These are phyloP conservation scores for Herpetotheres cachinnans DNA, from an alignment of 2,113 vertebrate genomes.

Conservation along the genomic window DNA sequence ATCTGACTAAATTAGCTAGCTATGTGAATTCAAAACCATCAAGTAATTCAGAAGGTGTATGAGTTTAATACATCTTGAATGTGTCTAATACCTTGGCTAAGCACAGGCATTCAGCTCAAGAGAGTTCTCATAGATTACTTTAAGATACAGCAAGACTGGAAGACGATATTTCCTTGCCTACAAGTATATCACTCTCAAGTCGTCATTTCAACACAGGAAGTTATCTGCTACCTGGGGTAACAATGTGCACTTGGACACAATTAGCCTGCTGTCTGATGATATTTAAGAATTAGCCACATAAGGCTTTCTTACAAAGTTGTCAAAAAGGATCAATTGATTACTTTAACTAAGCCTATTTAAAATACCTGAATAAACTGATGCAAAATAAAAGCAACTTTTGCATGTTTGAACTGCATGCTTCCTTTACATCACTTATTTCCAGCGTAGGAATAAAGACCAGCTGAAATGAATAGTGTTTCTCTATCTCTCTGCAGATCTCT, in stretches of 20 bases:
- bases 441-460: background rate
- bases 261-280: slow-evolving; percentile 55
- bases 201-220: slow-evolving; percentile 60
- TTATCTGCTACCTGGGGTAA: slow-evolving; percentile 52
- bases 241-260: slow-evolving; percentile 34
- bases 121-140: slow-evolving; percentile 15
- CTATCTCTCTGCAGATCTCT: background rate
- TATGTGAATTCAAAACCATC: background rate
- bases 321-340: slow-evolving; percentile 14
- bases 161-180: slow-evolving; percentile 65
- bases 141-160: slow-evolving; percentile 47
- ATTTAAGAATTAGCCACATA: slow-evolving; percentile 54
- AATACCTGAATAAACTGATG: slow-evolving; percentile 1
- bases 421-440: background rate
- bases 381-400: background rate
- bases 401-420: background rate
- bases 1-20: background rate
- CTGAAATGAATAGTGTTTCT: background rate
- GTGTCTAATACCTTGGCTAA: background rate
- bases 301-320: slow-evolving; percentile 7
- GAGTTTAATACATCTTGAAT: background rate
- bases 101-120: slow-evolving; percentile 15
- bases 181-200: slow-evolving; percentile 23
- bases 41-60: background rate
- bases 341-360: background rate